phyloP scores from a whole-genome alignment of 1,140 invertebrate genomes.

The Leptinotarsa texana region DNA sequence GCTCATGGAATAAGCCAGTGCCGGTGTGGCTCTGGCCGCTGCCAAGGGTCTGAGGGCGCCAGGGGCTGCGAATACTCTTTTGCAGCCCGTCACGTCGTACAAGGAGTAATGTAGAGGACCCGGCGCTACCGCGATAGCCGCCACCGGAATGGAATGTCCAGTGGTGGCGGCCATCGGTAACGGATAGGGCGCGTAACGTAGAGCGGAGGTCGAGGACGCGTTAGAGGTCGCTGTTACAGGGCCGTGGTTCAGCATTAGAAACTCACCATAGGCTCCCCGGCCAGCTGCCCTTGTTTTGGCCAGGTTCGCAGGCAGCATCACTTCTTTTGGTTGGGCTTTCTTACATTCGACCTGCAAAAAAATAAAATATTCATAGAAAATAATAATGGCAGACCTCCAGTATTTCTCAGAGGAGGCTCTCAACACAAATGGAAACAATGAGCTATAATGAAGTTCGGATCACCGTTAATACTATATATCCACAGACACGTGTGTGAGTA shows the following conservation, averaged over 20 bases:
- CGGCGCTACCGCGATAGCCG: slow-evolving; percentile 51
- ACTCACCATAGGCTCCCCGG: slow-evolving; percentile 94
- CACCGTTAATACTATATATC: too few relatives aligned
- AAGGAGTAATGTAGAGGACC: slow-evolving; percentile 53
- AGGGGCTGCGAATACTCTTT: slow-evolving; percentile 57
- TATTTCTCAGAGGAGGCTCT: too few relatives aligned
- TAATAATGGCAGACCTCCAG: too few relatives aligned
- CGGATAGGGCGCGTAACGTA: slow-evolving; percentile 69
- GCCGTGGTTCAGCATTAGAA: slow-evolving; percentile 76
- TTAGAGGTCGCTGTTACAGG: slow-evolving; percentile 50
- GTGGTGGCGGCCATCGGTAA: slow-evolving; percentile 60
- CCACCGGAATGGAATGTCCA: slow-evolving; percentile 49
- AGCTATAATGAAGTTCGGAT: too few relatives aligned
- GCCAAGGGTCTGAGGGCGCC: slow-evolving; percentile 52
- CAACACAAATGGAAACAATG: too few relatives aligned
- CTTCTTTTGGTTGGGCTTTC: slow-evolving; percentile 99
- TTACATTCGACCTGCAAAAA: slow-evolving; percentile 95
- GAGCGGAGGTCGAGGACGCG: slow-evolving; percentile 65
- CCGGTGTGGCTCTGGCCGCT: slow-evolving; percentile 55
- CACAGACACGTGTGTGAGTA: too few relatives aligned
- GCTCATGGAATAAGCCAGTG: slow-evolving; percentile 68
- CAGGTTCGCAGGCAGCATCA: slow-evolving; percentile 94
- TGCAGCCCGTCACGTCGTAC: slow-evolving; percentile 62
- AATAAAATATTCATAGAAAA: slow-evolving; percentile 16
- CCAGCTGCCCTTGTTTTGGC: slow-evolving; percentile 90